phyloP scores from a whole-genome alignment of 1,140 invertebrate genomes.

The Hycleus phaleratus region DNA sequence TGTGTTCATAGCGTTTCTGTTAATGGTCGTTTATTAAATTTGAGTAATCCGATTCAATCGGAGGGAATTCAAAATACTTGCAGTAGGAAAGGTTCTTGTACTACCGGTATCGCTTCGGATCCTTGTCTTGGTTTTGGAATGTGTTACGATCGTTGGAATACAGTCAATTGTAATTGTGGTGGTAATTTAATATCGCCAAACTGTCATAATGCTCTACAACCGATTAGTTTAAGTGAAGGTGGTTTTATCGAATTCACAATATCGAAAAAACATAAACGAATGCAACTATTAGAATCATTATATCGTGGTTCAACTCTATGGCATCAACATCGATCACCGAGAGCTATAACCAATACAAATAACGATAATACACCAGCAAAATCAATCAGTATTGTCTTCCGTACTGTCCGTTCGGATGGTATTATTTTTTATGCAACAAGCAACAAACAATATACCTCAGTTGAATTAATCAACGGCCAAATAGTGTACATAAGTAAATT shows the following conservation, averaged over 20 bases:
- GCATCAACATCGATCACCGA: conserved; percentile 35
- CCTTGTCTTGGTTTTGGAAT: conserved; percentile 58
- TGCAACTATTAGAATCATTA: conserved; percentile 72
- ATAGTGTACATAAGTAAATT: conserved; percentile 69
- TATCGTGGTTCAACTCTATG: conserved; percentile 66
- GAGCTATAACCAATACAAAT: conserved; percentile 24
- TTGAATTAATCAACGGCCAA: conserved; percentile 65
- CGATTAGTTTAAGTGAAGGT: conserved; percentile 68
- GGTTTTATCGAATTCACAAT: conserved; percentile 73
- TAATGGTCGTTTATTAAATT: conserved; percentile 72
- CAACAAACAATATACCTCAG: conserved; percentile 78
- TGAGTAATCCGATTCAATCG: conserved; percentile 66
- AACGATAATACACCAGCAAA: conserved; percentile 49
- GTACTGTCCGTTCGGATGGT: conserved; percentile 68
- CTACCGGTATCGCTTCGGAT: conserved; percentile 36
- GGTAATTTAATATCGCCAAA: conserved; percentile 63
- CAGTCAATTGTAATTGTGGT: conserved; percentile 61
- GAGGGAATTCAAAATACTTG: conserved; percentile 68
- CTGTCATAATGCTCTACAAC: conserved; percentile 67
- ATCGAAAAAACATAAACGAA: conserved; percentile 74
- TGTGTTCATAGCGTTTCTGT: conserved; percentile 85
- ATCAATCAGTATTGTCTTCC: conserved; percentile 70
- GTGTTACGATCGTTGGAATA: conserved; percentile 80
- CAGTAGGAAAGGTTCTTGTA: conserved; percentile 56
- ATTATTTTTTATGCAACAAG: conserved; percentile 75